phyloP scores from a whole-genome alignment of 2,888 invertebrate genomes.

The Netelia inedita region DNA sequence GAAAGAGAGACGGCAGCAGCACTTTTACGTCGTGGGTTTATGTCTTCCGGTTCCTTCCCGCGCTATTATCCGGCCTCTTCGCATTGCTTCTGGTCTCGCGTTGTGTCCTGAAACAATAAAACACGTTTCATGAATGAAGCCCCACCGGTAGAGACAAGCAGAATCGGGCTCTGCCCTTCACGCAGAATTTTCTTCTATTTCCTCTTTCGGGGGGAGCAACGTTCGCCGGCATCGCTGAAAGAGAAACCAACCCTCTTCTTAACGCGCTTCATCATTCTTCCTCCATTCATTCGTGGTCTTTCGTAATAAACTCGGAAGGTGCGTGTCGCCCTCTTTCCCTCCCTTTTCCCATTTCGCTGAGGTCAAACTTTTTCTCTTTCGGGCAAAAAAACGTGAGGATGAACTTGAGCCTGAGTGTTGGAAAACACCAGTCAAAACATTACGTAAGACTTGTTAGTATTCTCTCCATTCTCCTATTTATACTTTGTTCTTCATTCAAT shows the following conservation, averaged over 20 bases:
- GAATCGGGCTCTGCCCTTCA: constrained; percentile 61
- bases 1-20: constrained; percentile 53
- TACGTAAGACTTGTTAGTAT: not conserved
- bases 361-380: constrained; percentile 39
- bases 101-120: constrained; percentile 83
- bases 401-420: constrained; percentile 9
- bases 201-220: constrained; percentile 34
- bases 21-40: constrained; percentile 80
- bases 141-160: constrained; percentile 72
- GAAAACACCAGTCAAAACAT: not conserved
- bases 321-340: constrained; percentile 17
- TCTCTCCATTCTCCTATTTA: not conserved
- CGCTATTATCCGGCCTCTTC: constrained; percentile 80
- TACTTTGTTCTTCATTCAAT: not conserved
- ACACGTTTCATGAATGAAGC: constrained; percentile 83
- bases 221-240: constrained; percentile 39
- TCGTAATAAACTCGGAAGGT: constrained; percentile 76
- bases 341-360: constrained; percentile 15
- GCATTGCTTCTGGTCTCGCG: constrained; percentile 77
- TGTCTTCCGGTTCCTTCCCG: constrained; percentile 83
- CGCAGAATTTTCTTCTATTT: constrained; percentile 60
- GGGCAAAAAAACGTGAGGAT: not conserved
- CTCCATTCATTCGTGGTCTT: constrained; percentile 78
- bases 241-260: constrained; percentile 76
- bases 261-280: constrained; percentile 78